These are phyloP conservation scores for Dyspetes luteomarginatus DNA, from an alignment of 2,888 invertebrate species.

Conservation along the genomic window DNA sequence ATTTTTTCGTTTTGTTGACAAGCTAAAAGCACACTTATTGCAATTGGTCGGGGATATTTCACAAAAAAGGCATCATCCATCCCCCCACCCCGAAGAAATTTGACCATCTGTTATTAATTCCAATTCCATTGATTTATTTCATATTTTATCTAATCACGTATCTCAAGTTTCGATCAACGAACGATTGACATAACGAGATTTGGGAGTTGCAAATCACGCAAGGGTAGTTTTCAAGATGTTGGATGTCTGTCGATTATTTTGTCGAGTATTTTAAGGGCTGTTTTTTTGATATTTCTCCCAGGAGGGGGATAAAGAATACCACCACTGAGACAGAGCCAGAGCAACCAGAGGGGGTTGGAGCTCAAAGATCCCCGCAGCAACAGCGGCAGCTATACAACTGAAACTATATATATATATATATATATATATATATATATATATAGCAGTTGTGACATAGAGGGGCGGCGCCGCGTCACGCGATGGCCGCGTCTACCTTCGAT, in stretches of 20 bases:
- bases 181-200: slow-evolving; percentile 55
- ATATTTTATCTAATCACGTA: slow-evolving; percentile 25
- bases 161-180: slow-evolving; percentile 22
- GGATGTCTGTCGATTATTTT: slow-evolving; percentile 32
- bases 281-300: slow-evolving; percentile 30
- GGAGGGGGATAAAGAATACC: slow-evolving; percentile 37
- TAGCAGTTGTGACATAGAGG: slow-evolving; percentile 77
- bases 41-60: no score
- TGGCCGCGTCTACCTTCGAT: slow-evolving; percentile 83
- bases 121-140: slow-evolving; percentile 2
- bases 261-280: slow-evolving; percentile 55
- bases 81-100: neutral
- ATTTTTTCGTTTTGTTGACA: no score
- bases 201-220: slow-evolving; percentile 6
- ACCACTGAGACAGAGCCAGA: slow-evolving; percentile 6
- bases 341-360: slow-evolving; percentile 16
- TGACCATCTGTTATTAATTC: neutral
- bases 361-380: slow-evolving; percentile 47
- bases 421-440: no score
- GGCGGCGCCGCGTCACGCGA: slow-evolving; percentile 82
- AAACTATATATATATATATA: no score
- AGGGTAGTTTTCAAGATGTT: slow-evolving; percentile 10
- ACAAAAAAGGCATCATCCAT: no score
- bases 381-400: slow-evolving; percentile 39
- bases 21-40: no score